Percentiles rank a stretch among this genome's conserved stretches.
Evolutionary conservation across 2,113 vertebrate species (phyloP).

Genomic region (Lepisosteus osseus): DNA sequence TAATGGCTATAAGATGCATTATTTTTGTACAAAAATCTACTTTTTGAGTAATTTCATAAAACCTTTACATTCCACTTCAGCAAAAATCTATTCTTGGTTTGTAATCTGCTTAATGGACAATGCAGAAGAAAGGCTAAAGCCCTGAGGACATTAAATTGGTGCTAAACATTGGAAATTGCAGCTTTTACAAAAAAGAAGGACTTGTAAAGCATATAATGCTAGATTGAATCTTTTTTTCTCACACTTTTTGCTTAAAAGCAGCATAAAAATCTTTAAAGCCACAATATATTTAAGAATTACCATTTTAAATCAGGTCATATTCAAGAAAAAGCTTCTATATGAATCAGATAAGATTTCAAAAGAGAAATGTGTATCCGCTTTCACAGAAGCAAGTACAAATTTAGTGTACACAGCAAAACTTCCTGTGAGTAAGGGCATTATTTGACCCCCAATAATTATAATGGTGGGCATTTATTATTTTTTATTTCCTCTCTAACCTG

Average conservation of each 20-base stretch:
- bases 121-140: slow-evolving; percentile 70
- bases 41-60: slow-evolving; percentile 70
- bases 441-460: too few species aligned
- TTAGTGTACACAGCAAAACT: too few species aligned
- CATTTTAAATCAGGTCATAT: slow-evolving; percentile 60
- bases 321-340: slow-evolving; percentile 38
- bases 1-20: slow-evolving; percentile 70
- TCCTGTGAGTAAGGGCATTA: too few species aligned
- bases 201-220: slow-evolving; percentile 65
- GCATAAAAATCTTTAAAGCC: slow-evolving; percentile 70
- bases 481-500: too few species aligned
- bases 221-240: slow-evolving; percentile 71
- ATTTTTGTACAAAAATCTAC: slow-evolving; percentile 44
- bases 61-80: slow-evolving; percentile 66
- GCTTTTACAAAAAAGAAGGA: slow-evolving; percentile 69
- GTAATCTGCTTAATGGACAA: slow-evolving; percentile 80
- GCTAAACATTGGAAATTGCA: slow-evolving; percentile 79
- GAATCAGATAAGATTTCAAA: neutral
- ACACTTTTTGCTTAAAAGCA: slow-evolving; percentile 69
- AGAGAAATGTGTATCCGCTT: too few species aligned
- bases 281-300: slow-evolving; percentile 69
- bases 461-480: too few species aligned
- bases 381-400: too few species aligned
- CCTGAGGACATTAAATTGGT: slow-evolving; percentile 77
- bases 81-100: slow-evolving; percentile 73